Evolutionary conservation across 2,888 invertebrate species (phyloP), one percentile per base, ranked within the genome.

Genomic region (Seira ritae): DNA sequence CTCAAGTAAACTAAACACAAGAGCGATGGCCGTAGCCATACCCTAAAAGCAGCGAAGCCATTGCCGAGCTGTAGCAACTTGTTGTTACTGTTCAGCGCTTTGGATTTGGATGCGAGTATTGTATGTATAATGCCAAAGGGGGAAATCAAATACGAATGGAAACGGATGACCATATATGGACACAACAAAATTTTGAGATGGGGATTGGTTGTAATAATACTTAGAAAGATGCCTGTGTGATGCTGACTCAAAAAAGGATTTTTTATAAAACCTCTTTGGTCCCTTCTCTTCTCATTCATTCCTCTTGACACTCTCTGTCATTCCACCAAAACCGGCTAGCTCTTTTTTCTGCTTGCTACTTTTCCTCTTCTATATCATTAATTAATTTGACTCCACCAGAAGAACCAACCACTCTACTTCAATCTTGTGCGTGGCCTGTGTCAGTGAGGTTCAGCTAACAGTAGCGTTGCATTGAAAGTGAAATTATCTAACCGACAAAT

Each of bases 161-260:
- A 84, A 75, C 74, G 84, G n/a, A 75, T 84, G 84, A 84, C 84
- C 84, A 84, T 84, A 84, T 84, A 84, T 79, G 84, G 84, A 74
- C 79, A 84, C 79, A 69, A 84, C n/a, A 78, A 79, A 84, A 75
- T 74, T 74, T 75, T 70, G 74, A 74, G 78, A 70, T 74, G 68
- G 79, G 84, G 84, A 84, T 84, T 84, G 84, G 84, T 62, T 79
- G 79, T 17, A 80, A 23, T 42, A 65, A 31, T 50, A 69, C 69
- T 68, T 74, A 46, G 80, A 73, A 80, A 74, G 80, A 60, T 74
- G 80, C 74, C 74, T 74, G 31, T 46, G 24, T 70, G 80, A 80
- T 74, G 74, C 80, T 80, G 74, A 80, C 65, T 74, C 69, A 74
- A 80, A 66, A 74, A 65, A 69, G 80, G 74, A 80, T 80, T n/a